Base-by-base conservation (phyloP, 2,797 vertebrate species). In the Sebastes wilsoni region DNA sequence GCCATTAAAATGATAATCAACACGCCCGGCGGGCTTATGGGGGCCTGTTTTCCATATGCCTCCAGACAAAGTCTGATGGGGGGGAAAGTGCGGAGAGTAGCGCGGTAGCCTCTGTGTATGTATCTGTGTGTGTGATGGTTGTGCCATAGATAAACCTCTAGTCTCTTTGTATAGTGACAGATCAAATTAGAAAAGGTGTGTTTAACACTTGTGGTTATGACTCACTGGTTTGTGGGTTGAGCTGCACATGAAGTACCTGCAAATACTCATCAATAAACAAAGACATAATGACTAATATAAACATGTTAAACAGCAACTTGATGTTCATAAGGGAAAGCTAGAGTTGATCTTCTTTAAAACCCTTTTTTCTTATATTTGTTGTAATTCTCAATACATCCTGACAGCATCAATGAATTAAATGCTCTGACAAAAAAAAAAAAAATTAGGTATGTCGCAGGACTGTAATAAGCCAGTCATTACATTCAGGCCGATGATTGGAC, bases 1-100 rank as follows among this genome's bases (percentile, higher is more conserved):
- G 60, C 72, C 74, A 87, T 90, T 89, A 87, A 92, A 87, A 90
- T 86, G 86, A 88, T 89, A 88, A 91, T 87, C 72, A 82, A 66
- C 78, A 59, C 64, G 25, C 20, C 84, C n/a, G 12, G 60, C 55
- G 46, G 66, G 72, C 72, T 73, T 69, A 38, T 25, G 32, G 65
- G 42, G 75, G 72, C 13, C 75, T 82, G 70, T 55, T 90, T 87
- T 81, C 71, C 74, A 83, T 82, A 81, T 36, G 36, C 72, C 75
- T 67, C 55, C 62, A 66, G 59, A 89, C 54, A 77, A 65, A 81
- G 66, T 83, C 69, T 54, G 52, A 22, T 20, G 52, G 46, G 58
- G 36, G 49, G 72, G 61, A 61, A 69, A 72, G 74, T 76, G 46
- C 4, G 3, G 60, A 56, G n/a, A 12, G 66, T 20, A 22, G 27